Evolutionary conservation across 2,888 invertebrate genomes (phyloP), one percentile per base, ranked within the genome.

Genomic region (Ophion ventricosus): DNA sequence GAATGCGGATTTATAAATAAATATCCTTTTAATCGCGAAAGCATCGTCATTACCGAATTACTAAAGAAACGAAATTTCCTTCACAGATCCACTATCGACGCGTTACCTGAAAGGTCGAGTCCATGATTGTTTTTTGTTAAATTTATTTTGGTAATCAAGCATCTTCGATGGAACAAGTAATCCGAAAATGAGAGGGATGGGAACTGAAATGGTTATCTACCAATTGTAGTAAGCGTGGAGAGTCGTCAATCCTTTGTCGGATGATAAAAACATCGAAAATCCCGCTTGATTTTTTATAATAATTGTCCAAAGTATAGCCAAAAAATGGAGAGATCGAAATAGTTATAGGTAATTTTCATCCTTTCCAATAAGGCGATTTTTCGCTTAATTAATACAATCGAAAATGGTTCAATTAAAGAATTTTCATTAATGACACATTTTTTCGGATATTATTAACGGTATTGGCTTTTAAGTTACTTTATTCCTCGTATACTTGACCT

Each of bases 1-100:
- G 25, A 43, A 80, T 20, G 10, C 66, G 1, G 35, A 59, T 64
- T 17, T 49, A 35, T 73, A 20, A 57, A 67, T 40, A 25, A 56
- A 61, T 35, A 23, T n/a, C 49, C 35, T 26, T 66, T 73, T 2
- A 56, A 61, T 61, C 43, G 29, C 54, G 29, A 64, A 20, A 78
- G 66, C 66, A 40, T 73, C 69, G 35, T 66, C 69, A 56, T 75
- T 76, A 82, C 78, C 82, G 84, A 82, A 84, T 82, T 84, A 79
- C 67, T 40, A 43, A 73, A 40, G 57, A 66, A 56, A 63, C 61
- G 0, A 57, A 57, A 35, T 35, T 20, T 43, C 64, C 63, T 84
- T 67, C 79, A 78, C 67, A 56, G 74, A 84, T 82, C 82, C 72
- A 23, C 73, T 79, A 82, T 82, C 84, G 79, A 82, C 82, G 79